Base-by-base conservation (phyloP, 2,888 invertebrate species). In the Eurytoma adleriae region DNA sequence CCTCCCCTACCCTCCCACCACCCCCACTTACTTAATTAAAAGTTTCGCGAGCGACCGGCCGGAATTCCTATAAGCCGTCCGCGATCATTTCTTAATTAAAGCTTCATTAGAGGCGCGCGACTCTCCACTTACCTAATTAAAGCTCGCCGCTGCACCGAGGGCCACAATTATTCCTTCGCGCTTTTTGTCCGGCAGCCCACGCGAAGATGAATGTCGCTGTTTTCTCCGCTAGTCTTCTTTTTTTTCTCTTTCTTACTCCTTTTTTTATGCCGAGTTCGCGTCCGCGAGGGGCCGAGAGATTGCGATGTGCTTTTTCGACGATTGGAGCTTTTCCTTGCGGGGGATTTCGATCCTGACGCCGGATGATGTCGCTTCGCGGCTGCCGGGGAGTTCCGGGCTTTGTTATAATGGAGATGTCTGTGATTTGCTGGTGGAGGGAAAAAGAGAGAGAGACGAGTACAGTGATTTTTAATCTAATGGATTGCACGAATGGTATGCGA, bases 1-100 rank as follows among this genome's bases (percentile, higher is more conserved):
- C 14, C 54, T 54, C 5, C 16, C 54, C 54, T 12, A n/a, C 27
- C 40, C 27, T 62, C 40, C 62, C 62, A n/a, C 30, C 16, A 52
- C 52, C 14, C 40, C n/a, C n/a, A 66, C 56, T 74, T 74, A 66
- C 73, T 64, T 74, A 66, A 74, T 74, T 74, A 66, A 74, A 74
- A 74, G 24, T 66, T 56, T 40, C 24, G 3, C 16, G 5, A 16
- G 50, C 56, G 40, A 40, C 40, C 7, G 54, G 10, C 57, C 7
- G 20, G 62, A 52, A 30, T 64, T 54, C 20, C 20, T 48, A 40
- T n/a, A n/a, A 7, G 13, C 27, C 5, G 12, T 16, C 73, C 56
- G 40, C 40, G 78, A 79, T 79, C 67, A 62, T 73, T 61, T 73
- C 68, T 79, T 67, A 73, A 79, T 79, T 62, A 79, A 66, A 54